Evolutionary conservation across 2,888 invertebrate genomes (phyloP), one percentile per base, ranked within the genome.

Genomic region (Apomyelois bistriatella): DNA sequence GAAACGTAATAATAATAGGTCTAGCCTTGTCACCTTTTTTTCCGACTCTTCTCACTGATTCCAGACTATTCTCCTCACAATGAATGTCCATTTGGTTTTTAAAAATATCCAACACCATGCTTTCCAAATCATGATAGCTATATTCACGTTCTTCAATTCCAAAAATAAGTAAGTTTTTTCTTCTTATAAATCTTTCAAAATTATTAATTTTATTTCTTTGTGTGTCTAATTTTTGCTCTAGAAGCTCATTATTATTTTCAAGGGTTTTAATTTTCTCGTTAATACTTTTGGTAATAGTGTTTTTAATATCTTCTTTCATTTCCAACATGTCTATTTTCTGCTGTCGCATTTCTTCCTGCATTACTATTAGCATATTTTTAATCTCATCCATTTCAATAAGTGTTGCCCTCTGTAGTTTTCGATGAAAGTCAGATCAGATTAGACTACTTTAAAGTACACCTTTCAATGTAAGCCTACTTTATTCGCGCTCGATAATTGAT

Each of bases 291-390:
- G 46, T 56, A 38, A 61, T 61, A 35, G 59, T 55, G 35, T 46
- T 22, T 38, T 58, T 62, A 37, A 59, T 62, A 35, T 62, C 59
- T 35, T 62, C 55, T 38, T 61, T 61, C 54, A 62, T 61, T 16
- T 58, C 58, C 48, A 54, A 8, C 57, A 61, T 60, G 16, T 62
- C 58, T 35, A 10, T 35, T 28, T 28, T 28, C 7, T 28, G 28
- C 28, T 28, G 28, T 28, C 28, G 28, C 28, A 28, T 28, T 28
- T 28, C 28, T 28, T 28, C 28, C 28, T 28, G 28, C 28, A 28
- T 28, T 28, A 7, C 7, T 28, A 28, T 28, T 7, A 28, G 7
- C 28, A 28, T 28, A 28, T 28, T 28, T 28, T 28, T 28, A 28
- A 28, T 28, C 28, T 28, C 28, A 3, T 28, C 28, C 28, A 28